Conservation (phyloP, 2,888 invertebrate genomes). For the Eupithecia exiguata region DNA sequence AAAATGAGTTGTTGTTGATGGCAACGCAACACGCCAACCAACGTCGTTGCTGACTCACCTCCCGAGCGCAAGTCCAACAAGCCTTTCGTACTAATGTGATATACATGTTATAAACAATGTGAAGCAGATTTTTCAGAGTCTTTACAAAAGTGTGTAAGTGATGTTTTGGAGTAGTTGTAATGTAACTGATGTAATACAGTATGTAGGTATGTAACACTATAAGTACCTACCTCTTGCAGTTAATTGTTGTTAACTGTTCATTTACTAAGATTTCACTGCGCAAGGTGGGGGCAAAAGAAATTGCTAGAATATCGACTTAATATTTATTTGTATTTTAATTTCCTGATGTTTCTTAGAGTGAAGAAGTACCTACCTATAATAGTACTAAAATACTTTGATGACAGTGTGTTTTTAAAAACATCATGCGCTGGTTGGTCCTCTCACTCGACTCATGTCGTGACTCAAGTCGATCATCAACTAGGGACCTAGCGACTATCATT, state of each 20-base stretch:
- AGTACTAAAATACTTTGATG: not conserved
- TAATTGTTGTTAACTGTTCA: constrained; percentile 79
- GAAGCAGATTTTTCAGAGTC: constrained; percentile 68
- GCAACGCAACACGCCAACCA: not conserved
- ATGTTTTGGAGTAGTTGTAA: constrained; percentile 64
- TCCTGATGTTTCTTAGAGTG: not conserved
- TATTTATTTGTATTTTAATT: not conserved
- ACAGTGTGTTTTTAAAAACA: not conserved
- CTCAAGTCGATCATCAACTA: constrained; percentile 18
- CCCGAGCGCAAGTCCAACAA: not conserved
- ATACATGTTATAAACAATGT: constrained; percentile 62
- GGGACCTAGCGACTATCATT: constrained; percentile 59
- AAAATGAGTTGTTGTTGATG: not conserved
- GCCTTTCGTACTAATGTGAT: constrained; percentile 69
- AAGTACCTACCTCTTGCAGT: constrained; percentile 69
- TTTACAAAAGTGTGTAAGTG: constrained; percentile 72
- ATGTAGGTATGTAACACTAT: constrained; percentile 52
- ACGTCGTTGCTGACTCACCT: not conserved
- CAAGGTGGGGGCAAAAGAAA: constrained; percentile 14
- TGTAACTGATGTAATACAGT: constrained; percentile 34
- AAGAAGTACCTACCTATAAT: not conserved
- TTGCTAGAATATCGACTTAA: not conserved
- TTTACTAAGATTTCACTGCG: constrained; percentile 49
- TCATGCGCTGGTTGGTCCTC: constrained; percentile 48
- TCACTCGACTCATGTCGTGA: constrained; percentile 17